phyloP scores from a whole-genome alignment of 2,888 invertebrate genomes.

The Diaphora mendica region DNA sequence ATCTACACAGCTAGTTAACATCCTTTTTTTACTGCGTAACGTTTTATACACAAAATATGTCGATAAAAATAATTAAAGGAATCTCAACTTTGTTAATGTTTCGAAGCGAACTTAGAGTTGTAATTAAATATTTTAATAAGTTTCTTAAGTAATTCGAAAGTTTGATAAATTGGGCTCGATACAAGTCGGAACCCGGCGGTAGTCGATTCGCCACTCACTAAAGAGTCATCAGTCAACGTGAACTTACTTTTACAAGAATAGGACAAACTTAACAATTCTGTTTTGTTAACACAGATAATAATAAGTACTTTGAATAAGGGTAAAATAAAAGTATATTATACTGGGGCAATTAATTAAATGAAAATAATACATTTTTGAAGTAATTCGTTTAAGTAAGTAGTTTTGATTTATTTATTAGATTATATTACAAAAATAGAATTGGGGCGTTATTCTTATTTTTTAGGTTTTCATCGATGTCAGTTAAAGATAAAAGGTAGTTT shows the following conservation, averaged over 20 bases:
- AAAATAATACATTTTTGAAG: too few relatives aligned
- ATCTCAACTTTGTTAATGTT: conserved; percentile 20
- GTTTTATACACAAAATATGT: conserved; percentile 4
- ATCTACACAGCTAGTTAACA: not conserved
- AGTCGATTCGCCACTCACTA: conserved; percentile 24
- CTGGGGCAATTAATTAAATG: not conserved
- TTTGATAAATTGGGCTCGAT: conserved; percentile 38
- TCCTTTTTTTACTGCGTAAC: not conserved
- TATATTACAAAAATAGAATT: too few relatives aligned
- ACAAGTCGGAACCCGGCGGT: conserved; percentile 13
- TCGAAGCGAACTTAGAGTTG: conserved; percentile 24
- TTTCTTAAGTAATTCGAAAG: conserved; percentile 35
- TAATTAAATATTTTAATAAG: conserved; percentile 46
- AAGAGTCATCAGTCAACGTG: conserved; percentile 6
- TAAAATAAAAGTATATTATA: not conserved
- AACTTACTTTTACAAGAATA: conserved; percentile 16
- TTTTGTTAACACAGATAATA: not conserved
- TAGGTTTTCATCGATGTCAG: too few relatives aligned
- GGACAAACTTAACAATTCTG: conserved; percentile 6
- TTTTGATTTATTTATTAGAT: too few relatives aligned
- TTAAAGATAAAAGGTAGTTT: too few relatives aligned
- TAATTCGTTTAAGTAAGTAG: too few relatives aligned
- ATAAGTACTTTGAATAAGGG: not conserved
- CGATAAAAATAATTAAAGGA: conserved; percentile 14
- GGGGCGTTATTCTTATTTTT: too few relatives aligned